phyloP scores from a whole-genome alignment of 2,113 vertebrate genomes.

The Promerops cafer region DNA sequence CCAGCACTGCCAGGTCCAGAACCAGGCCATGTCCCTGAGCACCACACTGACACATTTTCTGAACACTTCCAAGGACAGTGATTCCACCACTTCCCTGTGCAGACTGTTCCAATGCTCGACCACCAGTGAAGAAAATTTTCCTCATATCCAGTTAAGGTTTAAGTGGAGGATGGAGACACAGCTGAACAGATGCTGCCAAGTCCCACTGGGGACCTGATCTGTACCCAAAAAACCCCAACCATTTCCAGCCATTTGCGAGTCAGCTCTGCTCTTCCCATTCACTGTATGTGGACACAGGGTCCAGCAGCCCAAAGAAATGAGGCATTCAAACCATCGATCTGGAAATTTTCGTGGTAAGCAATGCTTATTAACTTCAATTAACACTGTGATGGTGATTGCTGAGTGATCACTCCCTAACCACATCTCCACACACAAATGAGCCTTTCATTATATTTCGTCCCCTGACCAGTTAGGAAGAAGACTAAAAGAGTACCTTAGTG shows the following conservation, averaged over 20 bases:
- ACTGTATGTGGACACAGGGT: rapidly evolving
- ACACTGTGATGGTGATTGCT: neutral
- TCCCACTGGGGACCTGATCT: neutral
- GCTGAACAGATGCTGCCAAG: neutral
- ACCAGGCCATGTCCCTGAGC: neutral
- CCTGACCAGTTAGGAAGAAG: neutral
- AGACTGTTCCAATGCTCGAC: neutral
- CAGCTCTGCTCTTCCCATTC: neutral
- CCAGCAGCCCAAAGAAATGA: neutral
- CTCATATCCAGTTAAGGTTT: neutral
- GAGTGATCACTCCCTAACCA: neutral
- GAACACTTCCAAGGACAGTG: neutral
- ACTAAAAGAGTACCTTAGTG: neutral
- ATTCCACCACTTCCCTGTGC: neutral
- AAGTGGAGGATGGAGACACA: neutral
- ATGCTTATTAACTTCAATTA: neutral
- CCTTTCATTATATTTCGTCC: rapidly evolving
- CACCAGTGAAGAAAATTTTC: neutral
- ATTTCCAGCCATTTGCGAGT: neutral
- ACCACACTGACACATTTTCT: neutral
- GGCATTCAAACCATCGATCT: rapidly evolving
- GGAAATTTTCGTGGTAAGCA: rapidly evolving
- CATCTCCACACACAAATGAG: neutral
- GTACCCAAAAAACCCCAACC: neutral
- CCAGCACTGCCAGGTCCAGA: neutral